Evolutionary conservation across 2,797 vertebrate genomes (phyloP).

Genomic region (Lutjanus argentimaculatus): DNA sequence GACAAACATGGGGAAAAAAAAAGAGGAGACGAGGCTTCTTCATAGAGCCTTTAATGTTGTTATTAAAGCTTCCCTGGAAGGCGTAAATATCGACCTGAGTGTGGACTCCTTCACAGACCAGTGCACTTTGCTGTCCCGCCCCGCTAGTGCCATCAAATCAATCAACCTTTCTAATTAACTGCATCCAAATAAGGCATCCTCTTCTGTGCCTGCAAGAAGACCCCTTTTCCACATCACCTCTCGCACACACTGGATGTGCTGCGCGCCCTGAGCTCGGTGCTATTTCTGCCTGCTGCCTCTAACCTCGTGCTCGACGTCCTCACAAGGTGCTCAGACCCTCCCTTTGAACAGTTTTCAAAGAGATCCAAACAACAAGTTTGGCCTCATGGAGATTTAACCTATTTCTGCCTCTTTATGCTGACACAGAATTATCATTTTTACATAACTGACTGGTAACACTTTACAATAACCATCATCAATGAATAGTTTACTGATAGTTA

Average conservation of each 20-base stretch:
- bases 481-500: too few species aligned
- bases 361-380: conserved; percentile 11
- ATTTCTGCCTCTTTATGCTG: background rate
- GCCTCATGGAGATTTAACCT: background rate
- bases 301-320: conserved; percentile 32
- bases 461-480: too few species aligned
- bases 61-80: conserved; percentile 81
- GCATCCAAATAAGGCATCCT: conserved; percentile 82
- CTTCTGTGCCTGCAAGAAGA: conserved; percentile 60
- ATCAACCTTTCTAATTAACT: conserved; percentile 87
- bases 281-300: conserved; percentile 60
- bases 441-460: background rate
- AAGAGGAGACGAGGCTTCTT: conserved; percentile 46
- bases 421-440: background rate
- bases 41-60: conserved; percentile 74
- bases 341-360: conserved; percentile 37
- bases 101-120: conserved; percentile 82
- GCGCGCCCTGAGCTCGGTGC: conserved; percentile 37
- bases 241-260: conserved; percentile 38
- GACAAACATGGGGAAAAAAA: conserved; percentile 47
- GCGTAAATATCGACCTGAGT: conserved; percentile 81
- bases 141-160: conserved; percentile 83
- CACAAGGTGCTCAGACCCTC: conserved; percentile 9
- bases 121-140: conserved; percentile 74
- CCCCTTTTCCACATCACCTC: conserved; percentile 67